A percentile compares a stretch with the other conserved stretches of the same genome.
Conservation (phyloP, 1,140 invertebrate species). For the Ectropis grisescens region DNA sequence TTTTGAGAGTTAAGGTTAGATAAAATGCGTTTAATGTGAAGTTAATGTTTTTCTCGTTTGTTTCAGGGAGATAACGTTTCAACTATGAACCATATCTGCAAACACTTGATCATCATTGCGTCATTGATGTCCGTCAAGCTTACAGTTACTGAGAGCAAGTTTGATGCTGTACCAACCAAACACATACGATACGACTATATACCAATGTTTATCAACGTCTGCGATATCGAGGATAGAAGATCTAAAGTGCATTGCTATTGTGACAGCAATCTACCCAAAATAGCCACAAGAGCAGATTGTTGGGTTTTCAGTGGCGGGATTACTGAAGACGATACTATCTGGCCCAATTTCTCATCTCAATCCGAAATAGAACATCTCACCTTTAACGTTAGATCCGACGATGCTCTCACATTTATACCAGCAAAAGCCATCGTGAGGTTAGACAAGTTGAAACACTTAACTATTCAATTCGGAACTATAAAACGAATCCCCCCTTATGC, state of each 20-base stretch:
- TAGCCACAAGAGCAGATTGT: slow-evolving; percentile 67
- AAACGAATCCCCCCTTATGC: slow-evolving; percentile 76
- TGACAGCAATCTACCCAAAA: slow-evolving; percentile 49
- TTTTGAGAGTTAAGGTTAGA: too few species aligned
- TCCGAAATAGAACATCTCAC: slow-evolving; percentile 75
- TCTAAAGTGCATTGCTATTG: slow-evolving; percentile 65
- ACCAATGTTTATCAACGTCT: slow-evolving; percentile 56
- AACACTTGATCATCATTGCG: slow-evolving; percentile 49
- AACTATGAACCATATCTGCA: slow-evolving; percentile 46
- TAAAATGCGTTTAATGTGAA: too few species aligned
- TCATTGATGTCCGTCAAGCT: slow-evolving; percentile 47
- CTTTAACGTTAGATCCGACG: slow-evolving; percentile 76
- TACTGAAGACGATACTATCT: slow-evolving; percentile 75
- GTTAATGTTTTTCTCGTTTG: slow-evolving; percentile 19
- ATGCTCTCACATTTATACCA: slow-evolving; percentile 78
- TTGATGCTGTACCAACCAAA: slow-evolving; percentile 43
- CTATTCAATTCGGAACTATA: slow-evolving; percentile 79
- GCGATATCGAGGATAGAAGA: slow-evolving; percentile 52
- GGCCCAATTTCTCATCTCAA: slow-evolving; percentile 80
- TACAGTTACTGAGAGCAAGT: slow-evolving; percentile 46
- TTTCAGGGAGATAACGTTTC: slow-evolving; percentile 42
- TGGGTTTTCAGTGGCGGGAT: slow-evolving; percentile 76
- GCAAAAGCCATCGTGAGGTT: slow-evolving; percentile 76
- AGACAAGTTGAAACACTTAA: slow-evolving; percentile 74
- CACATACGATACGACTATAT: slow-evolving; percentile 43